Evolutionary conservation across 1,140 invertebrate genomes (phyloP).

Genomic region (Trachymyrmex septentrionalis): DNA sequence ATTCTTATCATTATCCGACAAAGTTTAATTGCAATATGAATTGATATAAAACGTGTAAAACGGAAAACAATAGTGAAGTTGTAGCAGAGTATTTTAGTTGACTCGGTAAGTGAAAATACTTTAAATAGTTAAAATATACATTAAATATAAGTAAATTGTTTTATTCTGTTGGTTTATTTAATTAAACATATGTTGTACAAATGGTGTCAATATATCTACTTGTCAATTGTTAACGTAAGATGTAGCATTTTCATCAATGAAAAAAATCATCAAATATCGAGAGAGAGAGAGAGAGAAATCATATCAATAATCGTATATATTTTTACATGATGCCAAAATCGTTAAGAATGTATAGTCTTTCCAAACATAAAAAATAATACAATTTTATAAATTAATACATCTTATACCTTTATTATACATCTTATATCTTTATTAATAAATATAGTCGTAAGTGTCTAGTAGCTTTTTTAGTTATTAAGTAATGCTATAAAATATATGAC

Average conservation of each 20-base stretch:
- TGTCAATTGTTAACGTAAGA: background rate
- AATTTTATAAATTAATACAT: background rate
- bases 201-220: no score
- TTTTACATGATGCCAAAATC: background rate
- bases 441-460: background rate
- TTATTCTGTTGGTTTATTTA: no score
- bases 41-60: conserved; percentile 46
- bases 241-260: background rate
- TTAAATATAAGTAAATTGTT: no score
- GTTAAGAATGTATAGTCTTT: background rate
- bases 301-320: background rate
- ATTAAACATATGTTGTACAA: background rate
- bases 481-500: background rate
- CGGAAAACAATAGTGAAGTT: conserved; percentile 20
- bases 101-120: conserved; percentile 48
- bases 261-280: background rate
- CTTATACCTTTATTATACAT: background rate
- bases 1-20: background rate
- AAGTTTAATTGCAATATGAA: conserved; percentile 25
- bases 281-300: background rate
- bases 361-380: background rate
- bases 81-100: conserved; percentile 32
- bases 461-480: background rate
- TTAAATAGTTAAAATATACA: background rate
- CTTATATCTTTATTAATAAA: background rate